Evolutionary conservation across 2,113 vertebrate species (phyloP), one percentile per base, ranked within the genome.

Genomic region (Empidonax traillii): DNA sequence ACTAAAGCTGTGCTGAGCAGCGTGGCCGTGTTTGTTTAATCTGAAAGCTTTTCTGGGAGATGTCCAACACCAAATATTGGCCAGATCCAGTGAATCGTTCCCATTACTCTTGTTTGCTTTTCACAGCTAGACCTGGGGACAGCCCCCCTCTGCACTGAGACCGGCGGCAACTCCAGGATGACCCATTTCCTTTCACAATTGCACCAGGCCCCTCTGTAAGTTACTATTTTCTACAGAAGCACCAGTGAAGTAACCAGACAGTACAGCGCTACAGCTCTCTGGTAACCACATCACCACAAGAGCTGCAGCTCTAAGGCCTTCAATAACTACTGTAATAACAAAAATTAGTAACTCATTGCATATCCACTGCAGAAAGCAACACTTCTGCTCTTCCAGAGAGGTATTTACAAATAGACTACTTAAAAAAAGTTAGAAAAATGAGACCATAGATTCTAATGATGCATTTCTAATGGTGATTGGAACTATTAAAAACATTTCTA

Each of bases 1-100:
- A 90, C 61, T 31, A 72, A 55, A 87, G 52, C 65, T 5, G 3
- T 53, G 52, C 67, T 41, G 44, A 72, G 61, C 5, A 75, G 82
- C 1, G 0, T 21, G 43, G 30, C 14, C 18, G 1, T 20, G 46
- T 96, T 95, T 92, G 81, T 90, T 94, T 90, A 85, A 92, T 55
- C 24, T 94, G 94, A 94, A 95, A 95, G 94, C 79, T 95, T 95
- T 96, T n/a, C 17, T 93, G 96, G 92, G 82, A 88, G 73, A 59
- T 12, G 13, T 77, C 94, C 90, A 96, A 77, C 55, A 90, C 33
- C 53, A 79, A 80, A n/a, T 23, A 47, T 2, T 53, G 68, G 55
- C 27, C 5, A 20, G 47, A 92, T 77, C 17, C 24, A 49, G 22
- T 65, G 31, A 94, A 92, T 80, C 33, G 41, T 37, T 85, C 53